Evolutionary conservation across 1,140 invertebrate species (phyloP).

Genomic region (Rhyacophila brunnea): DNA sequence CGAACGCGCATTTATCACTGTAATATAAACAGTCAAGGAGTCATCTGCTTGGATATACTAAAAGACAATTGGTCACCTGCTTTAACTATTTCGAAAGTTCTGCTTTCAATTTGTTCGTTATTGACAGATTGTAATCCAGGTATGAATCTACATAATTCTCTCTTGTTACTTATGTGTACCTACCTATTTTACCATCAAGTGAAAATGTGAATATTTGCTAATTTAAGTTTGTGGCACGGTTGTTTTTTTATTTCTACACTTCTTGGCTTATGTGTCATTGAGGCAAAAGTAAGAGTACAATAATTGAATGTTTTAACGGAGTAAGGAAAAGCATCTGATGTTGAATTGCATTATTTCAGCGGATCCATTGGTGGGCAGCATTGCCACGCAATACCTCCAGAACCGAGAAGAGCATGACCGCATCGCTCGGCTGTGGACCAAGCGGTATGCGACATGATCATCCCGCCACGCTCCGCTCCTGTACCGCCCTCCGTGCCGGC

Average conservation of each 20-base stretch:
- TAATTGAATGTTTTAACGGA: too few species aligned
- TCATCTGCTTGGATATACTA: slow-evolving; percentile 93
- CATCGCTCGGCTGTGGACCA: slow-evolving; percentile 97
- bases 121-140: slow-evolving; percentile 96
- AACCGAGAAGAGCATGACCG: slow-evolving; percentile 97
- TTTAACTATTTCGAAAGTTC: slow-evolving; percentile 91
- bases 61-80: slow-evolving; percentile 97
- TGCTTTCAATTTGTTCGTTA: slow-evolving; percentile 92
- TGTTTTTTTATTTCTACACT: too few species aligned
- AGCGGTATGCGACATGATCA: slow-evolving; percentile 92
- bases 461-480: slow-evolving; percentile 27
- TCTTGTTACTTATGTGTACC: too few species aligned
- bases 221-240: too few species aligned
- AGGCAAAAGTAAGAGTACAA: too few species aligned
- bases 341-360: slow-evolving; percentile 63
- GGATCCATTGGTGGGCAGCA: slow-evolving; percentile 96
- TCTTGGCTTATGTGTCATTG: too few species aligned
- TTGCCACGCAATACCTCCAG: slow-evolving; percentile 96
- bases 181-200: too few species aligned
- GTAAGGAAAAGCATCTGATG: too few species aligned
- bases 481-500: slow-evolving; percentile 12
- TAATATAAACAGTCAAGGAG: slow-evolving; percentile 96
- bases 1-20: slow-evolving; percentile 94
- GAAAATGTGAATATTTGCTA: too few species aligned
- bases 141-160: too few species aligned